Base-by-base conservation (phyloP, 1,140 invertebrate genomes). In the Octopus sinensis region DNA sequence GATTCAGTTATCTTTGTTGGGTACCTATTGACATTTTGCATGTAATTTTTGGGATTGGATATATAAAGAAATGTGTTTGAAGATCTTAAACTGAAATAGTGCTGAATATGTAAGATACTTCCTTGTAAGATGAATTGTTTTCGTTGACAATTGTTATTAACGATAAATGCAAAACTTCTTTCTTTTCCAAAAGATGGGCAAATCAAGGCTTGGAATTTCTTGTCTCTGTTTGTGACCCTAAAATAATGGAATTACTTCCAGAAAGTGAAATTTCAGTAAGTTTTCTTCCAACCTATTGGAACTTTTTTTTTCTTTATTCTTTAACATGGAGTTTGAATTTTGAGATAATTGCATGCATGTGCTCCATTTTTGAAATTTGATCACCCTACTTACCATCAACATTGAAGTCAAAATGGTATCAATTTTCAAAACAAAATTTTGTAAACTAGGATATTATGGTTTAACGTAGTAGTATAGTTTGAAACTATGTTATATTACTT, bases 131-230 rank as follows among this genome's bases (percentile, higher is more conserved):
- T 62, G 56, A 12, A 62, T 62, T 62, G 56, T 62, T 12, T 12
- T 12, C 17, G 4, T 62, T 62, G 56, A 62, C 56, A 12, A 43
- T 43, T 43, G 30, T 43, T 43, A 43, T 43, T 43, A 43, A 43
- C 1, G 1, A 17, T 62, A 62, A 62, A 12, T 62, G 17, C 56
- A 62, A 62, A 62, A 76, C 51, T 76, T 51, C 12, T 43, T 77
- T 77, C 43, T 77, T 77, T 6, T 77, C 53, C 13, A 77, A 52
- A 17, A 89, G 89, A 68, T 91, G 90, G 90, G 88, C 89, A 9
- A 88, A 81, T 76, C 89, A 87, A 81, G 96, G 96, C 4, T 87
- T 97, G 30, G 96, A 97, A 84, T 97, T 96, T 90, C 90, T 97
- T 4, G 94, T 95, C 84, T 91, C 94, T 53, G 94, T 95, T 0